Evolutionary conservation across 2,888 invertebrate species (phyloP), one percentile per base, ranked within the genome.

Genomic region (Anarsia innoxiella): DNA sequence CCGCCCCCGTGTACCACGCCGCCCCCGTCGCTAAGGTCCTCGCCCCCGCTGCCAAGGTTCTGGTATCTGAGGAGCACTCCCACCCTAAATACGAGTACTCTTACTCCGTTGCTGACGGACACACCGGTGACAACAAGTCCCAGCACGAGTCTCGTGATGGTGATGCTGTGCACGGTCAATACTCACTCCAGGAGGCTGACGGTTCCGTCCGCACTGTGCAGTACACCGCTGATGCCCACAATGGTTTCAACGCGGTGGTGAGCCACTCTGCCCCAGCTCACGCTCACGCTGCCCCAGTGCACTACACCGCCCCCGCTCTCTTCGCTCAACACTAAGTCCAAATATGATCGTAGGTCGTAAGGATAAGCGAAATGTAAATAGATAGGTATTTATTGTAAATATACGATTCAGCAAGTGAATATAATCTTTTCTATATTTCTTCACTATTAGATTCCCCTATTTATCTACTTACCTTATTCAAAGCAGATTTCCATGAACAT

Each of bases 91-190:
- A 88, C 70, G 78, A 86, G 39, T 87, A 79, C 70, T 78, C 86
- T 2, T 88, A 87, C 66, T 87, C 87, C 14, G 87, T 86, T 8
- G 78, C 87, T 39, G 88, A 88, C 49, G 77, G 76, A 15, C 87
- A 88, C 60, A 82, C 87, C 48, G 88, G 88, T 23, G 88, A 88
- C 74, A 85, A 87, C 69, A 88, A 88, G 75, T 85, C 86, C 45
- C 88, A 88, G 63, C 72, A 80, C 32, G 88, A 88, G 68, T 73
- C 77, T 61, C 80, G 86, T 53, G 86, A 87, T 66, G 90, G 89
- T 3, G 87, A 89, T 56, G 86, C 80, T 35, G 90, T 90, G 47
- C 86, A 87, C 57, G 89, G 89, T 42, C 65, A 67, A 53, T 79
- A 80, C 71, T 67, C 74, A 9, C 65, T 80, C 37, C 36, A 70